Conservation (phyloP, 2,113 vertebrate genomes). For the Pyxicephalus adspersus region DNA sequence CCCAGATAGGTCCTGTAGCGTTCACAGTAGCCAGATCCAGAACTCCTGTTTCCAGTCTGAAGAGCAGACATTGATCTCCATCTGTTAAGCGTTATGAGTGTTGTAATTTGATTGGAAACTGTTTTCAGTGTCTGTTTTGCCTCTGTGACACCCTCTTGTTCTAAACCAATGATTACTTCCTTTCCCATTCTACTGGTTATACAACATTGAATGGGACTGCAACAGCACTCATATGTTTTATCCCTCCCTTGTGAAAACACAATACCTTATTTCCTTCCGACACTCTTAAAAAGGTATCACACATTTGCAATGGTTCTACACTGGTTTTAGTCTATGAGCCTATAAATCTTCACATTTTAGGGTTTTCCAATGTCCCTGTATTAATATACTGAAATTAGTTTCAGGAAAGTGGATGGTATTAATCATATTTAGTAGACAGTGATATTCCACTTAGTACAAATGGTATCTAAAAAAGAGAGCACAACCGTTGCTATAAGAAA, state of each 20-base stretch:
- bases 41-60: slow-evolving; percentile 1
- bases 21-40: too few species aligned
- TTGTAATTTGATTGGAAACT: slow-evolving; percentile 2
- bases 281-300: neutral
- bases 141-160: slow-evolving; percentile 23
- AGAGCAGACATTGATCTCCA: neutral
- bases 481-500: too few species aligned
- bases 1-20: too few species aligned
- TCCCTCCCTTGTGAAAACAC: neutral
- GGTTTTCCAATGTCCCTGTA: too few species aligned
- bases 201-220: neutral
- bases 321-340: too few species aligned
- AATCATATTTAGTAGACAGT: too few species aligned
- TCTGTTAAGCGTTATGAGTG: neutral
- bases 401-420: too few species aligned
- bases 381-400: too few species aligned
- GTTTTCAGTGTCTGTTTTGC: slow-evolving; percentile 19
- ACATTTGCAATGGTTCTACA: neutral
- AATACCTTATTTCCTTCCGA: neutral
- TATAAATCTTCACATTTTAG: neutral
- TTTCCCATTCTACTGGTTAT: neutral
- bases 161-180: neutral
- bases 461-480: too few species aligned
- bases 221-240: neutral
- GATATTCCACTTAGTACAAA: too few species aligned